phyloP scores from a whole-genome alignment of 2,113 vertebrate species.

The Coreoperca whiteheadi region DNA sequence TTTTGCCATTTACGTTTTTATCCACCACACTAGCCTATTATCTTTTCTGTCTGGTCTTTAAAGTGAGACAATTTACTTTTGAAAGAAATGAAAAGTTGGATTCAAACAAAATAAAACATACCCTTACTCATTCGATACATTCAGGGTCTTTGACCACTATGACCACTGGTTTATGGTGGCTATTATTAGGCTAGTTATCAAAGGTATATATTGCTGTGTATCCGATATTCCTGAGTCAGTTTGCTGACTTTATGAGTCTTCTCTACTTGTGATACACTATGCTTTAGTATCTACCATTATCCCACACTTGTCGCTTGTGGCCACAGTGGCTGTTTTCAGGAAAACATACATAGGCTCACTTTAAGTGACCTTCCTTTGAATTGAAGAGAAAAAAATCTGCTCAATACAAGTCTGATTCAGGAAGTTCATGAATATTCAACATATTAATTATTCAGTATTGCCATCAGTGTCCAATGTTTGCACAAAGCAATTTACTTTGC shows the following conservation, averaged over 20 bases:
- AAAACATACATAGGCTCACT: background rate
- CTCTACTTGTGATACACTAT: too few species aligned
- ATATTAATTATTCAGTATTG: background rate
- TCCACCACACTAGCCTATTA: background rate
- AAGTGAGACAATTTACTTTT: background rate
- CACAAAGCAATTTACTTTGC: background rate
- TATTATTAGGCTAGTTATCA: background rate
- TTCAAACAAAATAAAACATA: background rate
- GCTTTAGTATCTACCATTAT: too few species aligned
- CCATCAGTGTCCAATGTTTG: background rate
- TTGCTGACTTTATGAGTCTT: background rate
- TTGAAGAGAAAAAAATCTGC: background rate
- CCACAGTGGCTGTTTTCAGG: background rate
- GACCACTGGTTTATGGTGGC: background rate
- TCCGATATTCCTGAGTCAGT: background rate
- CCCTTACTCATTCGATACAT: background rate
- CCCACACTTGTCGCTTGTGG: too few species aligned
- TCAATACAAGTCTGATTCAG: background rate
- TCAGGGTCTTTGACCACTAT: background rate
- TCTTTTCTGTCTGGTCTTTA: background rate
- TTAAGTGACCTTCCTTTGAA: too few species aligned
- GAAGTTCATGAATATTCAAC: background rate
- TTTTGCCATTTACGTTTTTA: background rate
- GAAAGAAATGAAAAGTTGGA: background rate
- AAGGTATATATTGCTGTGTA: background rate